phyloP scores from a whole-genome alignment of 2,888 invertebrate genomes.

The Biston stratarius region DNA sequence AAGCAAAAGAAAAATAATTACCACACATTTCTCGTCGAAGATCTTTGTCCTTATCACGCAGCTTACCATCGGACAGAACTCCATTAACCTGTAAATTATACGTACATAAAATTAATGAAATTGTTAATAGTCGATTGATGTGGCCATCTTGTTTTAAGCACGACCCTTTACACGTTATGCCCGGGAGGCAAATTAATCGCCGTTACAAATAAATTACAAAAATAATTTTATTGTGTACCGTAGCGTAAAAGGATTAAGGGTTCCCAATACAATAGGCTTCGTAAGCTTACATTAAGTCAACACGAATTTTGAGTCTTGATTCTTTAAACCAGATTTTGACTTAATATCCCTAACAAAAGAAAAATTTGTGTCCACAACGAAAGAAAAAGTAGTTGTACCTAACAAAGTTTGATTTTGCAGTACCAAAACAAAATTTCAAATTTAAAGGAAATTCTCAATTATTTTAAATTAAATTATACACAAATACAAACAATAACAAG shows the following conservation, averaged over 20 bases:
- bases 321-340: too few relatives aligned
- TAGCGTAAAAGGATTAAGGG: constrained; percentile 3
- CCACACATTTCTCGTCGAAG: constrained; percentile 71
- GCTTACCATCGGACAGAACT: constrained; percentile 58
- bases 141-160: constrained; percentile 13
- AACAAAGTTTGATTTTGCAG: too few relatives aligned
- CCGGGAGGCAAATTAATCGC: constrained; percentile 17
- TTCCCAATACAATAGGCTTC: not conserved
- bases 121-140: constrained; percentile 19
- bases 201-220: constrained; percentile 18
- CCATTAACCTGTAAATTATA: constrained; percentile 65
- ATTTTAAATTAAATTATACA: too few relatives aligned
- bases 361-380: too few relatives aligned
- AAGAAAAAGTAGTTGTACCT: too few relatives aligned
- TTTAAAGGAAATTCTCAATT: too few relatives aligned
- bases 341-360: too few relatives aligned
- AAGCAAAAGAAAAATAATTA: constrained; percentile 32
- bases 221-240: constrained; percentile 16
- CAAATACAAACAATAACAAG: too few relatives aligned
- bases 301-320: not conserved
- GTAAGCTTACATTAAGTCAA: not conserved
- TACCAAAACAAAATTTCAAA: too few relatives aligned
- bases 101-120: constrained; percentile 28
- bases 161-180: constrained; percentile 26
- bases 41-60: constrained; percentile 65